Evolutionary conservation across 2,113 vertebrate genomes (phyloP).

Genomic region (Prionailurus bengalensis): DNA sequence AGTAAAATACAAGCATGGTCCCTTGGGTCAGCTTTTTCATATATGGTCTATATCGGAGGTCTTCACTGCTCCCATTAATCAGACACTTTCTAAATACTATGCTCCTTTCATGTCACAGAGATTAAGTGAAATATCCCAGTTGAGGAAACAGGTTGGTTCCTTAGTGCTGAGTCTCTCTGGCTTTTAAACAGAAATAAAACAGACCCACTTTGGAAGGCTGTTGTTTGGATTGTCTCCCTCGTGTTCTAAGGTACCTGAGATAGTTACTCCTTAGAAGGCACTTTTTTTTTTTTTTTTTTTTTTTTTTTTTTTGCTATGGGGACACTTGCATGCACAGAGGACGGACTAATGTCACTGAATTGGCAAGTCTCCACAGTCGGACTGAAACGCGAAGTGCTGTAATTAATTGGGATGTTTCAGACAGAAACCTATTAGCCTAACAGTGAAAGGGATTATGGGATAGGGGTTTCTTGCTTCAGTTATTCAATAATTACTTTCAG

Average conservation of each 20-base stretch:
- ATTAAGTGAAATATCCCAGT: slow-evolving; percentile 47
- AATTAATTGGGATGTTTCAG: slow-evolving; percentile 70
- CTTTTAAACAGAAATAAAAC: slow-evolving; percentile 62
- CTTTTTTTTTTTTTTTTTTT: background rate
- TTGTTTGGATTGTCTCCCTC: background rate
- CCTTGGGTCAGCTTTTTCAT: background rate
- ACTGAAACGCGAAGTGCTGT: background rate
- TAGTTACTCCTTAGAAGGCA: slow-evolving; percentile 15
- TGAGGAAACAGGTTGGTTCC: slow-evolving; percentile 37
- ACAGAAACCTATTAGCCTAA: slow-evolving; percentile 62
- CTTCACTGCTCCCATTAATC: background rate
- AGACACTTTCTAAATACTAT: background rate
- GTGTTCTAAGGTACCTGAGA: background rate
- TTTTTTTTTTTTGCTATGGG: background rate
- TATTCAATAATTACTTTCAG: slow-evolving; percentile 58
- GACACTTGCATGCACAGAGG: slow-evolving; percentile 22
- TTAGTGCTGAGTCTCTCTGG: background rate
- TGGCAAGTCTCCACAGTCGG: slow-evolving; percentile 35
- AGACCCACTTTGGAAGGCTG: background rate
- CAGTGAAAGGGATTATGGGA: slow-evolving; percentile 25
- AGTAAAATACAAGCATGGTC: background rate
- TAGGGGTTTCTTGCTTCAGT: slow-evolving; percentile 2
- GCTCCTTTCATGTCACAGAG: slow-evolving; percentile 39
- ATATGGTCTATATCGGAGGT: background rate
- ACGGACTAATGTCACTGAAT: background rate